Evolutionary conservation across 2,888 invertebrate genomes (phyloP).

Genomic region (Ephialtes manifestator): DNA sequence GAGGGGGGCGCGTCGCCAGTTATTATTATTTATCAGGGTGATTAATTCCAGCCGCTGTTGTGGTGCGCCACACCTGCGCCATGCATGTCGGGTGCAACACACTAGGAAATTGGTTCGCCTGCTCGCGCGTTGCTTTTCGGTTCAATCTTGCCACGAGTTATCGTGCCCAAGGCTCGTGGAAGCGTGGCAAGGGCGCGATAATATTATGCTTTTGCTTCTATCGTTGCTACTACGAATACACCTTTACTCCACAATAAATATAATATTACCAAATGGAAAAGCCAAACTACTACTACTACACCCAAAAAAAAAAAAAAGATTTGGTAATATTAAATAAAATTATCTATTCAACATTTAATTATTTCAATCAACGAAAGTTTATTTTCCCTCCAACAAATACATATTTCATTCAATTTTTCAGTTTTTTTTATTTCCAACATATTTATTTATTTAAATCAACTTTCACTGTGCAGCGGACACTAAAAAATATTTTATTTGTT

Average conservation of each 20-base stretch:
- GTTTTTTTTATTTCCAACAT: no score
- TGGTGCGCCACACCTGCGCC: conserved; percentile 80
- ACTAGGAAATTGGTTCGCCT: conserved; percentile 75
- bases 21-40: conserved; percentile 85
- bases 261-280: conserved; percentile 33
- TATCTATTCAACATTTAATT: no score
- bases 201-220: conserved; percentile 39
- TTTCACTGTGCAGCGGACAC: no score
- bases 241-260: conserved; percentile 46
- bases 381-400: no score
- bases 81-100: conserved; percentile 70
- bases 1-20: conserved; percentile 76
- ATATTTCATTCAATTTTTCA: no score
- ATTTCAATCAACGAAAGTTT: no score
- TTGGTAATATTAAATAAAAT: no score
- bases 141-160: conserved; percentile 59
- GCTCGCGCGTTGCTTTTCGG: conserved; percentile 57
- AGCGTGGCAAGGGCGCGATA: conserved; percentile 40
- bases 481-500: no score
- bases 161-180: conserved; percentile 33
- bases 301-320: no score
- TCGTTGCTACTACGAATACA: conserved; percentile 14
- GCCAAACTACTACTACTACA: not conserved
- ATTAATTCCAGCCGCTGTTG: conserved; percentile 83
- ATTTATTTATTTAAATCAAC: no score